A percentile compares a stretch with the other conserved stretches of the same genome.
These are phyloP conservation scores for Mythimna pallens DNA, from an alignment of 2,888 invertebrate genomes.

Conservation along the genomic window DNA sequence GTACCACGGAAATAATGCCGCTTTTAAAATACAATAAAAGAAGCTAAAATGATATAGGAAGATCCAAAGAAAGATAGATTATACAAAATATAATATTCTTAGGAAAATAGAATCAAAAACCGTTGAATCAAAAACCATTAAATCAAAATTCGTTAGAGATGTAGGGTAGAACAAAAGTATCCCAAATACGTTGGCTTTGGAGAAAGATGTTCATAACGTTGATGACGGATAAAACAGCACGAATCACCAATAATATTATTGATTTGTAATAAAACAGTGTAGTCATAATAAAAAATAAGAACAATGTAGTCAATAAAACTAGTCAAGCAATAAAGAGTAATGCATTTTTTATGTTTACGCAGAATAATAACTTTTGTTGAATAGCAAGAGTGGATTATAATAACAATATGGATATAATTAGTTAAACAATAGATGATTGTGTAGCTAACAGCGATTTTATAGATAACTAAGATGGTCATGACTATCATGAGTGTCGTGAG, in stretches of 20 bases:
- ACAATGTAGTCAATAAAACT: not conserved
- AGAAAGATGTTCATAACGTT: not conserved
- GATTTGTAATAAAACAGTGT: not conserved
- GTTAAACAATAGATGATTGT: slow-evolving; percentile 1
- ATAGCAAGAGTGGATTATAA: not conserved
- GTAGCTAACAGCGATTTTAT: not conserved
- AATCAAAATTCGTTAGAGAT: not conserved
- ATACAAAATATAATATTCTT: too few relatives aligned
- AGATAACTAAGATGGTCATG: not conserved
- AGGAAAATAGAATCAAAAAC: too few relatives aligned
- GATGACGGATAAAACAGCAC: not conserved
- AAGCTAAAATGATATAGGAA: too few relatives aligned
- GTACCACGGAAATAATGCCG: too few relatives aligned
- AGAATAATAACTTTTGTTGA: not conserved
- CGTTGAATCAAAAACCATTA: not conserved
- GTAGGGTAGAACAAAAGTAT: not conserved
- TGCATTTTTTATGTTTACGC: not conserved
- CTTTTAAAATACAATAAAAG: too few relatives aligned
- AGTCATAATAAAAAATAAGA: not conserved
- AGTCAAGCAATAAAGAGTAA: not conserved
- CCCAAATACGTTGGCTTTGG: too few relatives aligned
- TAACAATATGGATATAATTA: slow-evolving; percentile 8
- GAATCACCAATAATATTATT: not conserved
- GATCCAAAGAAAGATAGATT: too few relatives aligned
- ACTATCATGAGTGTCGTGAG: not conserved